Evolutionary conservation across 2,797 vertebrate species (phyloP), one percentile per base, ranked within the genome.

Genomic region (Setipinna tenuifilis): DNA sequence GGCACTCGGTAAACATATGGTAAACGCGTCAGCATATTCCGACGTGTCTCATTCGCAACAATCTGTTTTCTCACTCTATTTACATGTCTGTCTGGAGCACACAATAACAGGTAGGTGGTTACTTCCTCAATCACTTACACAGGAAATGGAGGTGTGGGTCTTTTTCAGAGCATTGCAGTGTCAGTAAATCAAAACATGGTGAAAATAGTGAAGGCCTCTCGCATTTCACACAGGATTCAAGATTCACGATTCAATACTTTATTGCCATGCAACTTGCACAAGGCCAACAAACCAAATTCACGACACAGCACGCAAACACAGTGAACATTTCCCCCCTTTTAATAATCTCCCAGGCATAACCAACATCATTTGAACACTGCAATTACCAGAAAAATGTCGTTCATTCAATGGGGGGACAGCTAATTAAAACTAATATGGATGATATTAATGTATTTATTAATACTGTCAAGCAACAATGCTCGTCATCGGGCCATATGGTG

Each of bases 71-170:
- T 89, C 87, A 89, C 90, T 93, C 89, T 87, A 94, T 94, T 95
- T 94, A 91, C 91, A 92, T 90, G 89, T 92, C 93, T 90, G 93
- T 91, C 89, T 90, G 87, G 87, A 19, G 71, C 81, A 87, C 93
- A 95, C 93, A 95, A 95, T 94, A 93, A 94, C 85, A 92, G 88
- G 91, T 94, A 94, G 94, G 93, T 93, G 93, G 92, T 88, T 89
- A 94, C 93, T 95, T 95, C 94, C 95, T 95, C 92, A 93, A 94
- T 95, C 92, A 92, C 90, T 93, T 93, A 91, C 89, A 93, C 94
- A 94, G 95, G 94, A 95, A 94, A 95, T 94, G 90, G 94, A 94
- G 93, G 89, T 94, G 93, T 89, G 88, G 91, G 88, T 88, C 90
- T 89, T 86, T 90, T 86, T 87, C 85, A 88, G 87, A 93, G 91